Evolutionary conservation across 2,888 invertebrate genomes (phyloP).

Genomic region (Oxyscelio sp.): DNA sequence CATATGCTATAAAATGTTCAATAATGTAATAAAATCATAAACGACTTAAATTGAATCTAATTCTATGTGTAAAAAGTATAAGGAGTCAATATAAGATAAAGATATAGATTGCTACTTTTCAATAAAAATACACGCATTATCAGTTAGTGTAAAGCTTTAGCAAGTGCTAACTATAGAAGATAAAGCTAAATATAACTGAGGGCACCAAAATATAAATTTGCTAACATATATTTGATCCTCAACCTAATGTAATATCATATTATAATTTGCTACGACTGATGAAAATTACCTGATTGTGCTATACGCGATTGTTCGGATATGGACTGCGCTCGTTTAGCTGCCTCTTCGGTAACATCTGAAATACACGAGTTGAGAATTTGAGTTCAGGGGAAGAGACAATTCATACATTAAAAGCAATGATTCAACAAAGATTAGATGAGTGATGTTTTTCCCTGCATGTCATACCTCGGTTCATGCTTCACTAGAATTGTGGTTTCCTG

Average conservation of each 20-base stretch:
- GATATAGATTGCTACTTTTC: slow-evolving; percentile 76
- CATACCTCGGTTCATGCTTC: slow-evolving; percentile 88
- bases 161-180: slow-evolving; percentile 89
- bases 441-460: slow-evolving; percentile 88
- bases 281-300: slow-evolving; percentile 85
- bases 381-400: slow-evolving; percentile 67
- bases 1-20: not conserved
- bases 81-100: not conserved
- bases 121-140: slow-evolving; percentile 86
- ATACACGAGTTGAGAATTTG: slow-evolving; percentile 73
- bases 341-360: slow-evolving; percentile 88
- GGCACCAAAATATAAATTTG: slow-evolving; percentile 87
- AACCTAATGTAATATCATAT: slow-evolving; percentile 79
- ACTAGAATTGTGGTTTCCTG: slow-evolving; percentile 86
- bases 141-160: slow-evolving; percentile 88
- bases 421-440: slow-evolving; percentile 88
- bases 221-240: slow-evolving; percentile 83
- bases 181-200: slow-evolving; percentile 89
- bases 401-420: slow-evolving; percentile 88
- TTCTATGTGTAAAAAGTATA: not conserved
- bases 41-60: slow-evolving; percentile 2
- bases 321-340: slow-evolving; percentile 85
- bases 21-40: not conserved
- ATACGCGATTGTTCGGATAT: slow-evolving; percentile 82
- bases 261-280: slow-evolving; percentile 23